Conservation (phyloP, 1,140 invertebrate genomes). For the Whitmania pigra region DNA sequence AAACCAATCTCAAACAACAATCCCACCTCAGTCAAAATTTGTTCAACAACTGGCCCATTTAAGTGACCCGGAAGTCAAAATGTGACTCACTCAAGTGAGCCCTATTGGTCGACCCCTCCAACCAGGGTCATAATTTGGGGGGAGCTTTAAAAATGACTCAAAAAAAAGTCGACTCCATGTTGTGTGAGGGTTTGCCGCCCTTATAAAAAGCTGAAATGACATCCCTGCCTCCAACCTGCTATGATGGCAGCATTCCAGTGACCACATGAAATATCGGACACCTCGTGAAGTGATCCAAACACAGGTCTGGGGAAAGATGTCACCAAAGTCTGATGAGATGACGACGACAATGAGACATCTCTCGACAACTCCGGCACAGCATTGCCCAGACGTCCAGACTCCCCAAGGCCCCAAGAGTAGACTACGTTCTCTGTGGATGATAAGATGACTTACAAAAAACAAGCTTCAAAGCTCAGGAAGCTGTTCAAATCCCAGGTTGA, state of each 20-base stretch:
- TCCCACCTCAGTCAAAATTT: neutral
- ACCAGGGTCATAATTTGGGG: no score
- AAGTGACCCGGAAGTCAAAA: neutral
- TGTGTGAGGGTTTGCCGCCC: no score
- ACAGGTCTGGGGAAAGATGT: conserved; percentile 34
- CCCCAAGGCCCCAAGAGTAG: conserved; percentile 40
- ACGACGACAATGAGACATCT: conserved; percentile 30
- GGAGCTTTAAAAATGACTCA: no score
- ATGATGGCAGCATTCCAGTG: conserved; percentile 41
- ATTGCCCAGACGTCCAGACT: conserved; percentile 38
- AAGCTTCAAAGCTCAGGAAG: no score
- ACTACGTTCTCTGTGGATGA: conserved; percentile 34
- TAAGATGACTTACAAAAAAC: no score
- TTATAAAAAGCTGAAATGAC: no score
- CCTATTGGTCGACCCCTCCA: no score
- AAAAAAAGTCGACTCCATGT: no score
- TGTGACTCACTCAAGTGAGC: no score
- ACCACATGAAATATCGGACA: conserved; percentile 32
- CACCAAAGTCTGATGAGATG: conserved; percentile 23
- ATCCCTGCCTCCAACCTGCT: conserved; percentile 34
- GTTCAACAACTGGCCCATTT: neutral
- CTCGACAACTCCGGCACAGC: conserved; percentile 18
- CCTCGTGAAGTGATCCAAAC: conserved; percentile 40
- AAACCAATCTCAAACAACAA: neutral
- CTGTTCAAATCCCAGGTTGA: no score